These are phyloP conservation scores for Drosophila mercatorum DNA, from an alignment of 2,888 invertebrate genomes.

Conservation along the genomic window DNA sequence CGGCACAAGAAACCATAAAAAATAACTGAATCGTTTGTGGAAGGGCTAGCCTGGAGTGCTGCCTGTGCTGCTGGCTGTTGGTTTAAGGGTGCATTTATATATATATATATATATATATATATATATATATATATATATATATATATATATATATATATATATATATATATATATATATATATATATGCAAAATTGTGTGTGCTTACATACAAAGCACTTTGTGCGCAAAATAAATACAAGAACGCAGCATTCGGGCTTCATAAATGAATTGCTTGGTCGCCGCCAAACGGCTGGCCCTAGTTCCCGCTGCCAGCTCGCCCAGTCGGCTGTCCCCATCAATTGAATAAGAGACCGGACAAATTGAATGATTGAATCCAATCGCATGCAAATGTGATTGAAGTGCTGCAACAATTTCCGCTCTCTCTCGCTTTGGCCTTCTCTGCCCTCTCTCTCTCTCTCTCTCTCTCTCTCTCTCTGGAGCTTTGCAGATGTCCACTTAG, in stretches of 20 bases:
- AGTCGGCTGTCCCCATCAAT: constrained; percentile 21
- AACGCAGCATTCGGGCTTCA: constrained; percentile 61
- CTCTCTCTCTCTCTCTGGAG: background rate
- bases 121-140: background rate
- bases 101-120: constrained; percentile 1
- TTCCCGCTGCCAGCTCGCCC: background rate
- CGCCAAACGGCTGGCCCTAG: background rate
- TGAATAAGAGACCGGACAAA: constrained; percentile 47
- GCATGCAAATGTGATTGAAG: constrained; percentile 70
- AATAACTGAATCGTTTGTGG: constrained; percentile 32
- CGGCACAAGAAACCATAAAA: constrained; percentile 50
- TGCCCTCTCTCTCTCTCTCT: too few species aligned
- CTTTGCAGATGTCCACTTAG: constrained; percentile 5
- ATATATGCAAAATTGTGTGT: constrained; percentile 54
- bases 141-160: constrained; percentile 15
- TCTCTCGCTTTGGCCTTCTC: too few species aligned
- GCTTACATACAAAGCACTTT: constrained; percentile 53
- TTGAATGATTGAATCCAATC: constrained; percentile 64
- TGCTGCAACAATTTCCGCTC: constrained; percentile 33
- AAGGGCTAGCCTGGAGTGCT: background rate
- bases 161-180: constrained; percentile 24
- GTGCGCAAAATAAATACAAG: constrained; percentile 51
- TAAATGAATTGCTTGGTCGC: constrained; percentile 61
- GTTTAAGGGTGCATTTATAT: background rate
- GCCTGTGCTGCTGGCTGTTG: background rate